Percentiles rank a stretch among this genome's conserved stretches.
These are phyloP conservation scores for Globia sparganii DNA, from an alignment of 2,888 invertebrate genomes.

Conservation along the genomic window DNA sequence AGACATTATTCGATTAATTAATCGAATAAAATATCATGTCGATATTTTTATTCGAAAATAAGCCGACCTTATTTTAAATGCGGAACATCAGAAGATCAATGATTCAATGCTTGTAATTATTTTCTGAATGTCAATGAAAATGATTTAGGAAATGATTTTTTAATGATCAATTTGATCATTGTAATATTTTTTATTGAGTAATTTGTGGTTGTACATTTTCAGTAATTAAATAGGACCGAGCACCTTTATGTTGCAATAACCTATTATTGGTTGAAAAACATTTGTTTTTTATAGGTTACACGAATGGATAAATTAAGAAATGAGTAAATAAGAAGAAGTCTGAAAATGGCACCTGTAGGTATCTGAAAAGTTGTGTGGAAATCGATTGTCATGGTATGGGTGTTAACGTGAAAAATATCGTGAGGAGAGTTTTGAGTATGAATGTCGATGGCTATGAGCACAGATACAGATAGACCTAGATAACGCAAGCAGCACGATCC, in stretches of 20 bases:
- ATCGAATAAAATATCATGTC: constrained; percentile 17
- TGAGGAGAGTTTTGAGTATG: too few species aligned
- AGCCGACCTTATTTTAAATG: constrained; percentile 20
- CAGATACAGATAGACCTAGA: too few species aligned
- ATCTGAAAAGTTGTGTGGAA: too few species aligned
- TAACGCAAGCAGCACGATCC: too few species aligned
- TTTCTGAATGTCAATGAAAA: constrained; percentile 31
- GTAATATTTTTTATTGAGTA: constrained; percentile 29
- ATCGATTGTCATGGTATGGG: too few species aligned
- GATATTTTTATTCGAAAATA: constrained; percentile 33
- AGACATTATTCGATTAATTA: constrained; percentile 36
- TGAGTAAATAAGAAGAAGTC: too few species aligned
- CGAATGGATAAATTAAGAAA: too few species aligned
- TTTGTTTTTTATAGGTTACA: neutral
- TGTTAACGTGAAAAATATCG: too few species aligned
- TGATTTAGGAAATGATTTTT: constrained; percentile 23
- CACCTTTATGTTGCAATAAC: neutral
- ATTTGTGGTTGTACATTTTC: constrained; percentile 31
- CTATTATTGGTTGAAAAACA: neutral
- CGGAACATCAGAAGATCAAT: constrained; percentile 39
- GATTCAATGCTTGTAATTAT: constrained; percentile 32
- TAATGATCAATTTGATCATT: constrained; percentile 18
- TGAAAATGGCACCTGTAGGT: too few species aligned
- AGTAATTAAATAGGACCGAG: constrained; percentile 30
- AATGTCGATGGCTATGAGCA: too few species aligned